Evolutionary conservation across 2,113 vertebrate species (phyloP).

Genomic region (Holacanthus passer): DNA sequence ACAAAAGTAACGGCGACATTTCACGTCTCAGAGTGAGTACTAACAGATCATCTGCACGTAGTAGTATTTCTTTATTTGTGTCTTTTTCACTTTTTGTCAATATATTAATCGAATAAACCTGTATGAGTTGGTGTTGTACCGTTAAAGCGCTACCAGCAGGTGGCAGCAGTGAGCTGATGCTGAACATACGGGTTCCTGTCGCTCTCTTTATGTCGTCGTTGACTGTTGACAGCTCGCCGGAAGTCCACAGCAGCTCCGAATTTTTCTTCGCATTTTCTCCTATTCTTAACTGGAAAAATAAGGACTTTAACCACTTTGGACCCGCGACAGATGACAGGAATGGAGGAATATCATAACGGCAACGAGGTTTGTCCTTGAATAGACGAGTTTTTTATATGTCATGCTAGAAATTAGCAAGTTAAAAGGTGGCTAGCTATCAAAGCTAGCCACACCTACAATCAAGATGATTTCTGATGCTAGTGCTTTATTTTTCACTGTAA

Average conservation of each 20-base stretch:
- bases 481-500: no score
- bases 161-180: not conserved
- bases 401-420: not conserved
- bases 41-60: not conserved
- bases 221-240: conserved; percentile 29
- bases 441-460: not conserved
- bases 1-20: not conserved
- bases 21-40: not conserved
- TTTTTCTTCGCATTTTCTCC: not conserved
- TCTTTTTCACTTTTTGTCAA: not conserved
- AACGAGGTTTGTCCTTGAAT: conserved; percentile 72
- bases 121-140: not conserved
- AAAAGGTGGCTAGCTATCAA: not conserved
- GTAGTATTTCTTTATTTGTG: not conserved
- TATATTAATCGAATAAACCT: not conserved
- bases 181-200: no score
- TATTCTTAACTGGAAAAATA: not conserved
- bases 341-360: conserved; percentile 81
- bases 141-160: not conserved
- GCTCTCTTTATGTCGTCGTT: not conserved
- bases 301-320: accelerated
- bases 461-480: not conserved
- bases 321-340: conserved; percentile 8
- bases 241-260: not conserved
- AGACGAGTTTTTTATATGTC: not conserved